Percentiles rank a stretch among this genome's conserved stretches.
Conservation (phyloP, 2,113 vertebrate species). For the Phalacrocorax brasilianus region DNA sequence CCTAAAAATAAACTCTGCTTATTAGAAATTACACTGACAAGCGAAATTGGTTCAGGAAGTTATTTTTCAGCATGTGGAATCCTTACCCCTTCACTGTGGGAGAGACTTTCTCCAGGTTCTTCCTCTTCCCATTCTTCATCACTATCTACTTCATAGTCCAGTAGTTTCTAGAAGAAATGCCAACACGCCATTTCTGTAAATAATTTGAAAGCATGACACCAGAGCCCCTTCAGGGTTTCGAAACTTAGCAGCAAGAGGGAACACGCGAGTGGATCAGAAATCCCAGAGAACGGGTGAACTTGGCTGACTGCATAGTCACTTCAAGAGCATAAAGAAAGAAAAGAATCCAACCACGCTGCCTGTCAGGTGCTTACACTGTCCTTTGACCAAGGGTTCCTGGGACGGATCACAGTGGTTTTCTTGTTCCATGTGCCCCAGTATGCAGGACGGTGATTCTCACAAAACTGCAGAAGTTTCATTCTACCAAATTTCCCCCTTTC, state of each 20-base stretch:
- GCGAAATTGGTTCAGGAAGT: accelerated
- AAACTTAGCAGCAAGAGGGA: not conserved
- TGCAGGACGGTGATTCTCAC: slow-evolving; percentile 91
- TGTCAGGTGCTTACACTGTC: slow-evolving; percentile 80
- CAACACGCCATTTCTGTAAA: not conserved
- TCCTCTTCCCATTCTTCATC: slow-evolving; percentile 99
- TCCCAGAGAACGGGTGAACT: not conserved
- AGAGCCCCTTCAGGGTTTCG: not conserved
- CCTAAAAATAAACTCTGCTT: slow-evolving; percentile 61
- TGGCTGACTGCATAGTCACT: not conserved
- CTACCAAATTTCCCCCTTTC: slow-evolving; percentile 81
- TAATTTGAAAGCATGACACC: accelerated
- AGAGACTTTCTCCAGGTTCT: slow-evolving; percentile 95
- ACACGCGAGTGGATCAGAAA: not conserved
- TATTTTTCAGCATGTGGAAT: accelerated
- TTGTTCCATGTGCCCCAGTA: slow-evolving; percentile 98
- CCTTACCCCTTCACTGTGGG: slow-evolving; percentile 94
- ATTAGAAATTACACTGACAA: not conserved
- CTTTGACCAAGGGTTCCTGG: slow-evolving; percentile 84
- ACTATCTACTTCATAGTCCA: slow-evolving; percentile 97
- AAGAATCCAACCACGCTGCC: too few relatives aligned
- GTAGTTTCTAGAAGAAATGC: slow-evolving; percentile 73
- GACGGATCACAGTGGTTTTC: slow-evolving; percentile 74
- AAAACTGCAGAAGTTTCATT: slow-evolving; percentile 96
- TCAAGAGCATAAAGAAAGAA: not conserved